Base-by-base conservation (phyloP, 2,113 vertebrate genomes). In the Oncorhynchus mykiss region DNA sequence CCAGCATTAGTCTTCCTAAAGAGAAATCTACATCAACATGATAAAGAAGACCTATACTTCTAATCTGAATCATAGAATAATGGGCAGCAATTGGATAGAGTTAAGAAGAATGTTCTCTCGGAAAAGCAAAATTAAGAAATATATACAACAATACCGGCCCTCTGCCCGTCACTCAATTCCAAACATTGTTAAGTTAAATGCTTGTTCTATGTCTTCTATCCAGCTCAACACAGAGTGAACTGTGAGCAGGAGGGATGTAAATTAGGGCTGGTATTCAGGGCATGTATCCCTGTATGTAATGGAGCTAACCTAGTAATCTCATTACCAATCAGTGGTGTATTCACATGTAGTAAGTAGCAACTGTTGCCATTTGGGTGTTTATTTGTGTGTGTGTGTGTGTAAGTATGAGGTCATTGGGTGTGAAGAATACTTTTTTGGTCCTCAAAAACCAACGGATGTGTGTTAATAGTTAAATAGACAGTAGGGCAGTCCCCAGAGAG, bases 401-500 rank as follows among this genome's bases (percentile, higher is more conserved):
- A 24, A 66, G 34, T 65, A 29, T 51, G 25, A n/a, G 62, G 9
- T 70, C 2, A 7, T 57, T 45, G 34, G 68, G 68, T 71, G 20
- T 27, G 45, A 18, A 0, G 31, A 14, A 54, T 71, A 25, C 54
- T 54, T 70, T 4, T 7, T 20, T 72, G 24, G n/a, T 73, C 27
- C 49, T 78, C 69, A 64, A 51, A 60, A 78, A 79, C 80, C 82
- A 89, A 76, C 82, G 76, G 87, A 90, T 88, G 84, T 69, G 71
- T 82, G 84, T 22, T 83, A 14, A 74, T 59, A 77, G 79, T 49
- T 84, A 77, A 88, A 87, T 79, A 86, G 76, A 78, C 59, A 64
- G 34, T 83, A 20, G 67, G 27, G 75, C 51, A 16, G 78, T 78
- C 90, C 86, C 89, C 31, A 22, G 85, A 85, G 88, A 87, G 73